Evolutionary conservation across 1,140 invertebrate species (phyloP).

Genomic region (Zeugodacus cucurbitae): DNA sequence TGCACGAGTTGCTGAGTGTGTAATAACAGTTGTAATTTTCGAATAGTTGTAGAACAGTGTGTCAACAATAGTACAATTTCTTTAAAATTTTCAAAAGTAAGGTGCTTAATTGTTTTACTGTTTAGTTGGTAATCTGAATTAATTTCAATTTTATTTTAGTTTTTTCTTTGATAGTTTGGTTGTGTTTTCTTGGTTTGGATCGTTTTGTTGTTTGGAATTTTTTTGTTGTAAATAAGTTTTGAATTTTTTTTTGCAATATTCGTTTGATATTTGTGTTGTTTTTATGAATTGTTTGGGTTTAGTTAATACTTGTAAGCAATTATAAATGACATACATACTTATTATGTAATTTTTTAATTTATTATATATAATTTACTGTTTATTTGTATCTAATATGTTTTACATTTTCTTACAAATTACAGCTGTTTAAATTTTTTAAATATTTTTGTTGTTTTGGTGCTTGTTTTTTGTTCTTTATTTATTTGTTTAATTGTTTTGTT

Average conservation of each 20-base stretch:
- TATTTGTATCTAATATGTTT: not conserved
- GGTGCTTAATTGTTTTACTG: not conserved
- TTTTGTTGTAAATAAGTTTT: not conserved
- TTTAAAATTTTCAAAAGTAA: not conserved
- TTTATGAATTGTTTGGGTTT: not conserved
- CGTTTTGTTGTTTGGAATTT: not conserved
- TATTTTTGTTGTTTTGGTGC: not conserved
- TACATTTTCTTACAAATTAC: not conserved
- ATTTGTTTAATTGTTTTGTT: not conserved
- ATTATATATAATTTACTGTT: not conserved
- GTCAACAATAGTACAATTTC: not conserved
- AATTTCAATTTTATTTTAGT: not conserved
- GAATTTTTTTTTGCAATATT: not conserved
- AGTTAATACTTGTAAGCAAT: not conserved
- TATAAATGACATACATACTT: conserved; percentile 12
- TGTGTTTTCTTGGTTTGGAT: not conserved
- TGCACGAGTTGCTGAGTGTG: not conserved
- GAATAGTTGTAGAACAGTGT: not conserved
- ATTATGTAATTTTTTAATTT: not conserved
- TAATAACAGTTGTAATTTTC: conserved; percentile 4
- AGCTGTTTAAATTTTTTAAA: not conserved
- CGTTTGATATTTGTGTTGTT: not conserved
- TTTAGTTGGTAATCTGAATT: not conserved
- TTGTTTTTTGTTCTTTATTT: not conserved
- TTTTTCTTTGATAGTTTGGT: not conserved